Conservation (phyloP, 2,113 vertebrate genomes). For the Myotis brandtii region DNA sequence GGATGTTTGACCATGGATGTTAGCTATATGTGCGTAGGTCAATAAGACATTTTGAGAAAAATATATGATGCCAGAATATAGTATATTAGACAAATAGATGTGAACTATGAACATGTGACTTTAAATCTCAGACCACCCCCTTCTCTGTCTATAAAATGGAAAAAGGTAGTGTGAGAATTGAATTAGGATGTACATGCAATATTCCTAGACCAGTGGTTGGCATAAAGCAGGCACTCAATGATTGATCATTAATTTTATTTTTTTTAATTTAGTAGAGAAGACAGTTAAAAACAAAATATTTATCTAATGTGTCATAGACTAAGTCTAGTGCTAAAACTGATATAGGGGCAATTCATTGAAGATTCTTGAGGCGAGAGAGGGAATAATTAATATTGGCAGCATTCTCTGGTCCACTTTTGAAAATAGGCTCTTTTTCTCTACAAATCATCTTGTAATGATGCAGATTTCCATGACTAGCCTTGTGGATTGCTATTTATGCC, state of each 20-base stretch:
- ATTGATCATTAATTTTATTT: not conserved
- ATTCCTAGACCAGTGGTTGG: not conserved
- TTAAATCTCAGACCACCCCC: not conserved
- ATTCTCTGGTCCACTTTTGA: not conserved
- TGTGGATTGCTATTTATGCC: not conserved
- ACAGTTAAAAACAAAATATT: slow-evolving; percentile 11
- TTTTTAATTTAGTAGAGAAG: slow-evolving; percentile 36
- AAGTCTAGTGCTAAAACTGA: not conserved
- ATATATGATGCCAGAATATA: not conserved
- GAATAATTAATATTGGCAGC: not conserved
- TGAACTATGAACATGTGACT: not conserved
- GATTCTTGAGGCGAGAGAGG: not conserved
- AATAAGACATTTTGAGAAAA: not conserved
- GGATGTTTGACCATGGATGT: not conserved
- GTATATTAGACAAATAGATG: not conserved
- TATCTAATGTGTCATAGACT: not conserved
- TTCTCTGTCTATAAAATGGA: not conserved
- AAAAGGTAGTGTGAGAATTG: not conserved
- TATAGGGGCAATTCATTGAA: not conserved
- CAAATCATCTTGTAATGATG: not conserved
- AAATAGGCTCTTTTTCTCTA: not conserved
- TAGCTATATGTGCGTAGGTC: not conserved
- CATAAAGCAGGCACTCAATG: not conserved
- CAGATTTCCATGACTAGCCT: not conserved
- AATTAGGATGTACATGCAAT: not conserved